Evolutionary conservation across 2,113 vertebrate species (phyloP).

Genomic region (Oxygymnocypris stewartii): DNA sequence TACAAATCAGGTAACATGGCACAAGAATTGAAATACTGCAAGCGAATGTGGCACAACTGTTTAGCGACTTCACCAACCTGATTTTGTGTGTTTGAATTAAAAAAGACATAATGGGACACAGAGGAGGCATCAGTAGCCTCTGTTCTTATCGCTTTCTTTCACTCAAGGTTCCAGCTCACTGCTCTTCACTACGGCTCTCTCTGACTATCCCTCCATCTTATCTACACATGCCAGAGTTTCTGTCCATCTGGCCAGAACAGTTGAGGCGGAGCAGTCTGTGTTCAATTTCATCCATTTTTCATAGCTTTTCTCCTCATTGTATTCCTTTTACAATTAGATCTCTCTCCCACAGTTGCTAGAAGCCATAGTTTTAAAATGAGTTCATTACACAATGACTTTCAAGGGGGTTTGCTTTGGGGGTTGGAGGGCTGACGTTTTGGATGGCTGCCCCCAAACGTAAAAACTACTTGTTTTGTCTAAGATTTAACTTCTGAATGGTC

Average conservation of each 20-base stretch:
- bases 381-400: slow-evolving; percentile 12
- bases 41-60: neutral
- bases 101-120: neutral
- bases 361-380: slow-evolving; percentile 8
- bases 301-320: neutral
- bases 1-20: neutral
- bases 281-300: neutral
- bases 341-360: neutral
- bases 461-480: neutral
- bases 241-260: slow-evolving; percentile 32
- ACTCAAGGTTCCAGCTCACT: slow-evolving; percentile 32
- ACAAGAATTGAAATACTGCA: neutral
- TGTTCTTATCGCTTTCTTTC: slow-evolving; percentile 30
- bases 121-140: slow-evolving; percentile 12
- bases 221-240: slow-evolving; percentile 33
- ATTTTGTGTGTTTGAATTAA: neutral
- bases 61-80: neutral
- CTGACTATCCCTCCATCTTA: neutral
- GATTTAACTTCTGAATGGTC: neutral
- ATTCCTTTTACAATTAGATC: neutral
- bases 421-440: neutral
- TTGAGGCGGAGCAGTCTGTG: slow-evolving; percentile 9
- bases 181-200: neutral
- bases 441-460: slow-evolving; percentile 7
- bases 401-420: neutral